Conservation (phyloP, 2,888 invertebrate species). For the Sarcophaga subvicina region DNA sequence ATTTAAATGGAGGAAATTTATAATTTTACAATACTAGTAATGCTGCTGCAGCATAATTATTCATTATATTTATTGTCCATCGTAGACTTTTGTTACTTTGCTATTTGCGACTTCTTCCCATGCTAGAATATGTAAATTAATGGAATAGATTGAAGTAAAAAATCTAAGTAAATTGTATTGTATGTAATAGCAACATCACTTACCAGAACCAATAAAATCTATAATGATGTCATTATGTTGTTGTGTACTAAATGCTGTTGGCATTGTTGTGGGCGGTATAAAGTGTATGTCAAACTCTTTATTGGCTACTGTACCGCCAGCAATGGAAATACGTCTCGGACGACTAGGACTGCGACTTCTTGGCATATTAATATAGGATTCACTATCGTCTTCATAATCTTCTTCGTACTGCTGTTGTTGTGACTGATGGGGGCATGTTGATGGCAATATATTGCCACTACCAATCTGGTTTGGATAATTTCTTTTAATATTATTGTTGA, state of each 20-base stretch:
- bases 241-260: constrained; percentile 79
- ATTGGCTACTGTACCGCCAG: constrained; percentile 66
- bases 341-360: constrained; percentile 69
- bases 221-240: constrained; percentile 85
- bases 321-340: constrained; percentile 65
- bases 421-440: constrained; percentile 70
- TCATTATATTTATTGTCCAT: constrained; percentile 81
- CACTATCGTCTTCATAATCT: constrained; percentile 65
- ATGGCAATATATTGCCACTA: constrained; percentile 44
- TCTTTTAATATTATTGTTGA: constrained; percentile 61
- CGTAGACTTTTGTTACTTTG: constrained; percentile 84
- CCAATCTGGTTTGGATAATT: constrained; percentile 57
- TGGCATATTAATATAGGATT: constrained; percentile 53
- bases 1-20: constrained; percentile 45
- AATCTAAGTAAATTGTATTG: too few relatives aligned
- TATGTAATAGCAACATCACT: constrained; percentile 75
- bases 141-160: too few relatives aligned
- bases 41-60: constrained; percentile 69
- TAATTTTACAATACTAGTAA: constrained; percentile 56
- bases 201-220: constrained; percentile 85
- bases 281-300: constrained; percentile 75
- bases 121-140: constrained; percentile 83
- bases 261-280: constrained; percentile 78
- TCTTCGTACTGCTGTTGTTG: constrained; percentile 60
- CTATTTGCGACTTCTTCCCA: constrained; percentile 88